Evolutionary conservation across 2,797 vertebrate genomes (phyloP), one percentile per base, ranked within the genome.

Genomic region (Jordanella pulchra): DNA sequence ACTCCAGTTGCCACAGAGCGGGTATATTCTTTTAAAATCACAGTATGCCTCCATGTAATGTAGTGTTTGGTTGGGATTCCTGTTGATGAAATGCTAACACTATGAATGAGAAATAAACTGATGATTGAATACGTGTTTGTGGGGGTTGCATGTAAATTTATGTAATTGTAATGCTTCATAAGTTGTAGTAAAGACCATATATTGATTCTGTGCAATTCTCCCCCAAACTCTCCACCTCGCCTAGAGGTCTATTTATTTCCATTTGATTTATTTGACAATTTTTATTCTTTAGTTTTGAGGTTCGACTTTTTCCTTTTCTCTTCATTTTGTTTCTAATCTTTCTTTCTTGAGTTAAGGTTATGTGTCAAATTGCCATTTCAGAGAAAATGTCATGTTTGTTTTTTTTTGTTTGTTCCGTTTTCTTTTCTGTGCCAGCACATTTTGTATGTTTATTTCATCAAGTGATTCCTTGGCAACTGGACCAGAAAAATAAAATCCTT

Each of bases 141-240:
- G 75, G 32, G 69, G 79, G 81, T 79, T 79, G 76, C 69, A 69
- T 81, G 78, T 89, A 84, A 63, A 90, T 92, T 90, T 92, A 89
- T 88, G 75, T 84, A 50, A 89, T 73, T 89, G 85, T 92, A 77
- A 84, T 86, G 67, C 85, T 30, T 84, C 87, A 77, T 72, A 81
- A 83, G 82, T 89, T 84, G 73, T 93, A 89, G 89, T 82, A 25
- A 89, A 86, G 68, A 88, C 78, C 88, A 69, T 87, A 90, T 89
- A 89, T 93, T 92, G 92, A 94, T 93, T 92, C 77, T 89, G 94
- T 95, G 93, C 93, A 94, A 93, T 95, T 90, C 68, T 89, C 68
- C 75, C 88, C 15, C 89, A 84, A 87, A 87, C 65, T 72, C 78
- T 72, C 75, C 53, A 60, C 23, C 65, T 89, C 84, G 79, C 77